These are phyloP conservation scores for Gracilinanus agilis DNA, from an alignment of 2,113 vertebrate species.

Conservation along the genomic window DNA sequence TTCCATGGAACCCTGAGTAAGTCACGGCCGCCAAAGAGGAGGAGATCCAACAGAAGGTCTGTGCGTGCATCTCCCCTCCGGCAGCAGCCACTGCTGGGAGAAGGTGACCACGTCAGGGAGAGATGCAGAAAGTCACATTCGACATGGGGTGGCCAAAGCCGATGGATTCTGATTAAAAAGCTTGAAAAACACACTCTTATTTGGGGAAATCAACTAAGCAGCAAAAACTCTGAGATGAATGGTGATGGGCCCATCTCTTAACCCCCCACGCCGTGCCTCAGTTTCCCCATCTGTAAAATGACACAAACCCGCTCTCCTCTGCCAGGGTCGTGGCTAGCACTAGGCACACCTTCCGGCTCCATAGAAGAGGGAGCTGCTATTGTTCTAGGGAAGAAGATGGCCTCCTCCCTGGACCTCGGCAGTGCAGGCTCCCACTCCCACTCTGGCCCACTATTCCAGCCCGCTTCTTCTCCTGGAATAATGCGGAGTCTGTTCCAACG, in stretches of 20 bases:
- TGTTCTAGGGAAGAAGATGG: neutral
- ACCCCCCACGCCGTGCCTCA: slow-evolving; percentile 67
- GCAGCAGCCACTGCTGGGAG: neutral
- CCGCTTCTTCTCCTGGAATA: slow-evolving; percentile 49
- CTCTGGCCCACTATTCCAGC: slow-evolving; percentile 4
- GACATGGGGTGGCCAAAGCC: no score
- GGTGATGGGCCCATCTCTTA: slow-evolving; percentile 47
- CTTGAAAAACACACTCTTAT: neutral
- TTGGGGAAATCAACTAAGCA: neutral
- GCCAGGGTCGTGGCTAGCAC: neutral
- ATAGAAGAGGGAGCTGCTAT: neutral
- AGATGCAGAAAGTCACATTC: neutral
- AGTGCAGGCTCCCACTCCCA: neutral
- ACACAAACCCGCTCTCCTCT: neutral
- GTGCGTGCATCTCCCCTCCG: neutral
- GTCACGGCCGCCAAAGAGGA: neutral
- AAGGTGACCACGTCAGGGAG: neutral
- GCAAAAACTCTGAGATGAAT: neutral
- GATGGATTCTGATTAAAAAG: no score
- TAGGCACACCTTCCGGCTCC: no score
- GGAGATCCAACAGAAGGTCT: neutral
- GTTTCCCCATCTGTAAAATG: neutral
- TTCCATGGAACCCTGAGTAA: neutral
- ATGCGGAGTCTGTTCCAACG: slow-evolving; percentile 71
- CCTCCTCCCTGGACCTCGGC: slow-evolving; percentile 13